Evolutionary conservation across 2,113 vertebrate genomes (phyloP), one percentile per base, ranked within the genome.

Genomic region (Rhipidura dahli): DNA sequence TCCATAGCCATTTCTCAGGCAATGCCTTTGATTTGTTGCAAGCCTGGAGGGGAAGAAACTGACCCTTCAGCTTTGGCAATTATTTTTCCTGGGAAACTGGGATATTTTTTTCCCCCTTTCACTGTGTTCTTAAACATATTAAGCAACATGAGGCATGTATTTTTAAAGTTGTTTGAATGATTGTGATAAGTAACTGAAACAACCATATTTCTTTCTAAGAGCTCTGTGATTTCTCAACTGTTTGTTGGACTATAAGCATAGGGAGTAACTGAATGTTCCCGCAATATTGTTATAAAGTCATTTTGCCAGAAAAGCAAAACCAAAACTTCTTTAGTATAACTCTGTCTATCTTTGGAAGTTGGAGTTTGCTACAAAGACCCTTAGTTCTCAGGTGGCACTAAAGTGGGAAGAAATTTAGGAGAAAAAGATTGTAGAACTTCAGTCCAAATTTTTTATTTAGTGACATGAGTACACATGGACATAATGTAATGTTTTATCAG

Each of bases 381-480:
- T 81, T 33, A 61, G n/a, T 24, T 44, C 44, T 89, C 53, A 69
- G 28, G 20, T 79, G 35, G 10, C 10, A 49, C 13, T 57, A 30
- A 66, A 66, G 26, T 16, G 21, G 33, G 33, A 70, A 82, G 31
- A 81, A 28, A 69, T 57, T 35, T 53, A 45, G 26, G 21, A 64
- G 44, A 33, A 68, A 65, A 27, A 54, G 8, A 26, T 47, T 26
- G 7, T 44, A 53, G 35, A 70, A 54, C 9, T 64, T 60, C 10
- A n/a, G 14, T 33, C 23, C 30, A 45, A 16, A 6, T 28, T 11
- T 59, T 82, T 66, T 17, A 14, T 59, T 71, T 80, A 63, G 19
- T n/a, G n/a, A n/a, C n/a, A n/a, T n/a, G 18, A 71, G 8, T 39
- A 7, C 4, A 7, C 10, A 4, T 0, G 1, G 27, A 24, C 10